Base-by-base conservation (phyloP, 1,140 invertebrate genomes). In the Psix sp. region DNA sequence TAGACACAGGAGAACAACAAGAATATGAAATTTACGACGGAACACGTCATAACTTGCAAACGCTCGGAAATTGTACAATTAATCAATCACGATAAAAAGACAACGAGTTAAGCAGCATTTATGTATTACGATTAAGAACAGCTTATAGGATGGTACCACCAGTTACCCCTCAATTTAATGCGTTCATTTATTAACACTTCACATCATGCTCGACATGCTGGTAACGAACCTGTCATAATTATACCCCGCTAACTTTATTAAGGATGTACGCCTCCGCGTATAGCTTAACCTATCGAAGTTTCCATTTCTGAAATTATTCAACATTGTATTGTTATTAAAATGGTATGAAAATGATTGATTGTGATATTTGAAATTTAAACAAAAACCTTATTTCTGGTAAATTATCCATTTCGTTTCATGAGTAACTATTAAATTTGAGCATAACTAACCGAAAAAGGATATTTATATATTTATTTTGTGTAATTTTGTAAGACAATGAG, bases 171-270 rank as follows among this genome's bases (percentile, higher is more conserved):
- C 78, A 79, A 80, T 79, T 82, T 78, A 77, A 77, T 74, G 72
- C 76, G 81, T 84, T 79, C 81, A 84, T 84, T 84, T 82, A 85
- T 84, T 84, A 85, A 81, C 82, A 82, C 83, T 82, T 85, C 83
- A 84, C 84, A 84, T 84, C 78, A 78, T 74, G 81, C 77, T 79
- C 80, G 84, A 85, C 84, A 82, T 84, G 77, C 77, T 77, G 74
- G 83, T 85, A 85, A 85, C 84, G 82, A 85, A 80, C 82, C 78
- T 85, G 84, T 85, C 84, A 85, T 85, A 85, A 85, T 85, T 85
- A n/a, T n/a, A 84, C 71, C 81, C 63, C 65, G 81, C 80, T 82
- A 84, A 83, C 80, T 84, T 84, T 84, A 84, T 83, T 83, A 84
- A 80, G 76, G 59, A 77, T 62, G 48, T 39, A 65, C 49, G 24